These are phyloP conservation scores for Cantharis flavilabris DNA, from an alignment of 2,888 invertebrate species.

Conservation along the genomic window DNA sequence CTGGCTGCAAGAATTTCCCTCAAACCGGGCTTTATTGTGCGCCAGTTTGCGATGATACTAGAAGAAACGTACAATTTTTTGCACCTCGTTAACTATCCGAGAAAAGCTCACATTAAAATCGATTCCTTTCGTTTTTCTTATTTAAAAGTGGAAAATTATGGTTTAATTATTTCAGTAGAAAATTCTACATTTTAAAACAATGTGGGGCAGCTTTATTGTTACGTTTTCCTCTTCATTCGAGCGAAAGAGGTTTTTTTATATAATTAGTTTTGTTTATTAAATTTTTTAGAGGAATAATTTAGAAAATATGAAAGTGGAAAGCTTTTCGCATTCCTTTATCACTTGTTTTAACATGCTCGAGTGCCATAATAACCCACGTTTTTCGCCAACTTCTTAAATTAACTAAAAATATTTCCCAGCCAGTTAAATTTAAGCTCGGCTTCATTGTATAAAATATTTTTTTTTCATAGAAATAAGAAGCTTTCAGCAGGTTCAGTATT, in stretches of 20 bases:
- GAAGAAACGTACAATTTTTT: slow-evolving; percentile 15
- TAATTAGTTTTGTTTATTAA: neutral
- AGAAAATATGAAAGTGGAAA: neutral
- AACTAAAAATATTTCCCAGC: neutral
- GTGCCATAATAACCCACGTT: slow-evolving; percentile 4
- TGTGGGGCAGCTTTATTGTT: neutral
- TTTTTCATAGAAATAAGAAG: neutral
- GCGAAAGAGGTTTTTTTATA: neutral
- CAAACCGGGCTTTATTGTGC: slow-evolving; percentile 26
- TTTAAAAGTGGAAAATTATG: neutral
- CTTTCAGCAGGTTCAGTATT: neutral
- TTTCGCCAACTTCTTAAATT: neutral
- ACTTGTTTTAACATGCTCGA: neutral
- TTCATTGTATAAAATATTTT: neutral
- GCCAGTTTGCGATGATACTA: slow-evolving; percentile 27
- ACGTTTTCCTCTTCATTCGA: neutral
- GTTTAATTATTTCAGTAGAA: neutral
- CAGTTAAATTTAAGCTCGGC: neutral
- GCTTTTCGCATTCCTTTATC: neutral
- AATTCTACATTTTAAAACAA: neutral
- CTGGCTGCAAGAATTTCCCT: slow-evolving; percentile 28
- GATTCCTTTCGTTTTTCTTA: neutral
- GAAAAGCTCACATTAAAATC: neutral
- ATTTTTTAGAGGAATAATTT: neutral
- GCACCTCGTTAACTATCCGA: neutral